Conservation (phyloP, 2,888 invertebrate genomes). For the Lasiommata megera region DNA sequence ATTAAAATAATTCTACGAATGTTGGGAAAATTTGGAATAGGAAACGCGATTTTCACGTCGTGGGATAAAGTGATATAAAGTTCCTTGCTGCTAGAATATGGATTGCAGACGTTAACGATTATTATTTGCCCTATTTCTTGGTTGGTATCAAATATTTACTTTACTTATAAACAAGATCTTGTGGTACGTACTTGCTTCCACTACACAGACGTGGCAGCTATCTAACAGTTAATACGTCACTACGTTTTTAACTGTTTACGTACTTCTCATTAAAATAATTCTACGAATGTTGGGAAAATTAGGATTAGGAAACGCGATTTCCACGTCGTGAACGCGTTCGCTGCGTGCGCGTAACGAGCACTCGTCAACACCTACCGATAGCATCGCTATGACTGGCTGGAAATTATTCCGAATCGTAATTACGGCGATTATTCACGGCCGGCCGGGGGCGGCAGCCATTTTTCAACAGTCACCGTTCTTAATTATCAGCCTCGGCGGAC, state of each 20-base stretch:
- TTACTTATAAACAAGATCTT: too few relatives aligned
- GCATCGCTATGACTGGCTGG: constrained; percentile 81
- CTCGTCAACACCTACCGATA: constrained; percentile 81
- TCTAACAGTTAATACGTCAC: too few relatives aligned
- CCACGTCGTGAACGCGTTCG: constrained; percentile 41
- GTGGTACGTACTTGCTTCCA: too few relatives aligned
- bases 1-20: constrained; percentile 6
- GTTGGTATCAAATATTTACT: too few relatives aligned
- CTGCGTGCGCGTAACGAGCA: constrained; percentile 77
- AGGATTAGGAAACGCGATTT: constrained; percentile 61
- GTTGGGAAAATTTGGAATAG: too few relatives aligned
- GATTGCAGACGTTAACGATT: too few relatives aligned
- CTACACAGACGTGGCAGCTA: too few relatives aligned
- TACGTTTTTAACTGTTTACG: too few relatives aligned
- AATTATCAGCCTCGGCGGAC: constrained; percentile 80
- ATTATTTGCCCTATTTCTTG: too few relatives aligned
- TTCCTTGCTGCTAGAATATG: too few relatives aligned
- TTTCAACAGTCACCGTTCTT: constrained; percentile 82
- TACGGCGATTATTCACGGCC: constrained; percentile 82
- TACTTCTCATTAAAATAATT: not conserved
- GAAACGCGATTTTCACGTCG: too few relatives aligned
- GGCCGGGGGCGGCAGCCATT: constrained; percentile 81
- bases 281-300: not conserved
- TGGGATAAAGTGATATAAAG: too few relatives aligned
- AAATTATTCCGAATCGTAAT: constrained; percentile 82